A percentile compares a stretch with the other conserved stretches of the same genome.
phyloP scores from a whole-genome alignment of 2,113 vertebrate genomes.

The Pomatostomus ruficeps region DNA sequence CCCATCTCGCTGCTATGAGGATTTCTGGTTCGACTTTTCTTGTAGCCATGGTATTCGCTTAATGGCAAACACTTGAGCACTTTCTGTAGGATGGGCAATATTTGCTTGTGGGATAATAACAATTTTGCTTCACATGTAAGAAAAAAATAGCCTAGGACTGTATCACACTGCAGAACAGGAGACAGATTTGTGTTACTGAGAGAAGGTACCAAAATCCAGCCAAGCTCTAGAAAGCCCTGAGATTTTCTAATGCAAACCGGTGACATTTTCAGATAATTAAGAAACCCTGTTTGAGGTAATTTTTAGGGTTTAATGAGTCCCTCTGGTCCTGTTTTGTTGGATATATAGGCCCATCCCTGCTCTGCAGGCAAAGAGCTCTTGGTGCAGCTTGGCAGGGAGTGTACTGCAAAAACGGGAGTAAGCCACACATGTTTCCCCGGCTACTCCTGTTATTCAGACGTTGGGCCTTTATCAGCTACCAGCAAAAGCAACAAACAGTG shows the following conservation, averaged over 20 bases:
- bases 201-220: not conserved
- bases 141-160: not conserved
- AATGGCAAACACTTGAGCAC: not conserved
- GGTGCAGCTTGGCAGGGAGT: not conserved
- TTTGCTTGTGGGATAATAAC: not conserved
- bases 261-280: not conserved
- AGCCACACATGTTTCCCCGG: not conserved
- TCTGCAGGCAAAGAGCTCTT: not conserved
- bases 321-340: not conserved
- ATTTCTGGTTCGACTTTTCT: not conserved
- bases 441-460: not conserved
- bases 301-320: not conserved
- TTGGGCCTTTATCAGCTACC: constrained; percentile 3
- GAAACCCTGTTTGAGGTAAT: not conserved
- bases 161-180: not conserved
- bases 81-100: not conserved
- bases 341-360: not conserved
- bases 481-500: not conserved
- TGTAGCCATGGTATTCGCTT: not conserved
- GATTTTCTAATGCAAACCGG: not conserved
- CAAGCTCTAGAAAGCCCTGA: not conserved
- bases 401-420: not conserved
- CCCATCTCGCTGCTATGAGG: rapidly evolving
- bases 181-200: not conserved
- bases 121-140: not conserved